Percentiles rank a stretch among this genome's conserved stretches.
These are phyloP conservation scores for Spinibarbus caldwelli DNA, from an alignment of 2,797 vertebrate species.

Conservation along the genomic window DNA sequence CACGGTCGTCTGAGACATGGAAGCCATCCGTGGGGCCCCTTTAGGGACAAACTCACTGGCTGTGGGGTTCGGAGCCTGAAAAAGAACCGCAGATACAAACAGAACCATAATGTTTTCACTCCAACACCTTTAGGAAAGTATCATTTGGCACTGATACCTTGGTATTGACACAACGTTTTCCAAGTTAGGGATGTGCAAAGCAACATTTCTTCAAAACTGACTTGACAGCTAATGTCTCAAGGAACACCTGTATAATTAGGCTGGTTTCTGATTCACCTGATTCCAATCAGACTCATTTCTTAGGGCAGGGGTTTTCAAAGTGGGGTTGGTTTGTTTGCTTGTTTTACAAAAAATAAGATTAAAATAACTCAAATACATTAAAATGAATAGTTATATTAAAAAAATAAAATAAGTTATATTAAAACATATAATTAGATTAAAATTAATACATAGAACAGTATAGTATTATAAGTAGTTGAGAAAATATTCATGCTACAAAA, in stretches of 20 bases:
- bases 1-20: slow-evolving; percentile 91
- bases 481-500: too few species aligned
- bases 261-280: neutral
- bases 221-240: neutral
- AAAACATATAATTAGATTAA: neutral
- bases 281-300: neutral
- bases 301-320: neutral
- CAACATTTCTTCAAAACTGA: neutral
- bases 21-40: slow-evolving; percentile 92
- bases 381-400: neutral
- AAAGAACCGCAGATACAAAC: slow-evolving; percentile 23
- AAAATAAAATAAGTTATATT: neutral
- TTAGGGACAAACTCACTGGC: slow-evolving; percentile 99
- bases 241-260: neutral
- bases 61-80: slow-evolving; percentile 95
- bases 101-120: neutral
- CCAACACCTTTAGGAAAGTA: neutral
- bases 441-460: too few species aligned
- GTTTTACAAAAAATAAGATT: neutral
- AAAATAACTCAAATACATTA: neutral
- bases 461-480: too few species aligned
- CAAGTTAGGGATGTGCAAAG: neutral
- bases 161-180: too few species aligned
- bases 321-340: neutral
- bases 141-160: too few species aligned